These are phyloP conservation scores for Pheosia tremula DNA, from an alignment of 2,888 invertebrate genomes.

Conservation along the genomic window DNA sequence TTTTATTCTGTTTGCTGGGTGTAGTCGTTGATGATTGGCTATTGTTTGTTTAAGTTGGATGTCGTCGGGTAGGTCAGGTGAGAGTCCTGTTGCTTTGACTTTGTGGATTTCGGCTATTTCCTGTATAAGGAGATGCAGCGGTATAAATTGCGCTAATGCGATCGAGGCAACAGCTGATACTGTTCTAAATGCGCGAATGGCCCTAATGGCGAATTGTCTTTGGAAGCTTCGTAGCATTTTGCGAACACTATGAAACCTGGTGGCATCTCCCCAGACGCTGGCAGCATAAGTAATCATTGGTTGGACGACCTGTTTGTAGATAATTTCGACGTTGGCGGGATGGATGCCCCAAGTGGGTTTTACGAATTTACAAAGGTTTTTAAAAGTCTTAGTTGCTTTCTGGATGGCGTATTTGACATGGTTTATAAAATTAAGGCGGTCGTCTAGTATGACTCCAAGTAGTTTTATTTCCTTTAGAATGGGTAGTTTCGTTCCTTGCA, in stretches of 20 bases:
- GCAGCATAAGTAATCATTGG: conserved; percentile 27
- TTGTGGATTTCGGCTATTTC: conserved; percentile 6
- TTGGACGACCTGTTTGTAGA: conserved; percentile 24
- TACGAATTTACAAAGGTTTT: conserved; percentile 7
- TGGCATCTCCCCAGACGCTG: conserved; percentile 17
- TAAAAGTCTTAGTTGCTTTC: conserved; percentile 13
- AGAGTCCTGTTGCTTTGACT: neutral
- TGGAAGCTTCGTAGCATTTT: conserved; percentile 12
- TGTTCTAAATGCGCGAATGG: conserved; percentile 21
- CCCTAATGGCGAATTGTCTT: conserved; percentile 21
- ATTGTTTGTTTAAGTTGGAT: conserved; percentile 4
- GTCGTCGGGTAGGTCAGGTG: conserved; percentile 10
- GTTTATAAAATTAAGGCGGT: conserved; percentile 10
- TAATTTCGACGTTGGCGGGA: conserved; percentile 12
- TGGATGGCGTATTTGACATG: conserved; percentile 7
- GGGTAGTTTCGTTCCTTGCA: neutral
- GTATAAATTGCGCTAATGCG: conserved; percentile 18
- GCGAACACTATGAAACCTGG: conserved; percentile 1
- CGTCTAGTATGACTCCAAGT: conserved; percentile 4
- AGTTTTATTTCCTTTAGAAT: neutral
- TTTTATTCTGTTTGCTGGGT: conserved; percentile 5
- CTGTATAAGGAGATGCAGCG: conserved; percentile 15
- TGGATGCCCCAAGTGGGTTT: conserved; percentile 18
- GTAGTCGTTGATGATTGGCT: conserved; percentile 1
- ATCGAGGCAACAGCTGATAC: conserved; percentile 18